Evolutionary conservation across 1,140 invertebrate species (phyloP), one percentile per base, ranked within the genome.

Genomic region (Brachionus asplanchnoidis): DNA sequence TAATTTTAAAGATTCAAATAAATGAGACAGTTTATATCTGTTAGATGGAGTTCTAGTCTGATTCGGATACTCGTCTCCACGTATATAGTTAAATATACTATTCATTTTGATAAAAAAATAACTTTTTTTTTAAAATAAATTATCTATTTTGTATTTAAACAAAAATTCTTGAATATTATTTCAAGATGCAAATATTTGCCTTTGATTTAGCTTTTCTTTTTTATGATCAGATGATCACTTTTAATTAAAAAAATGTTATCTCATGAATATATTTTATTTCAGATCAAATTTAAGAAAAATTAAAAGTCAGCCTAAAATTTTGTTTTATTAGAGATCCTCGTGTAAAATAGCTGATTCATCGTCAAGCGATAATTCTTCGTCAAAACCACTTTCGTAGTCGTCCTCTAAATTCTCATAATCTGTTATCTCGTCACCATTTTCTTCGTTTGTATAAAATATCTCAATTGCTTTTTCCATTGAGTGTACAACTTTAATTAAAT

Each of bases 381-480:
- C 36, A n/a, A 60, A 20, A 17, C 7, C 36, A 17, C 17, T 20
- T 42, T 73, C 68, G 68, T 42, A 36, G 20, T 73, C 17, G 68
- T 73, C 32, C 17, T 42, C 68, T 42, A 40, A 73, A 17, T 73
- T 42, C 40, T 42, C 68, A 42, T 40, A 73, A 42, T 42, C 68
- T 42, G n/a, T 73, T 73, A 40, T 20, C 17, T 73, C 68, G n/a
- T 73, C 36, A n/a, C 42, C 32, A 40, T 42, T 42, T 42, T 73
- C 36, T 73, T 68, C 66, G 11, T 32, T 68, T 28, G 32, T 42
- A 20, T 73, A 73, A 14, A 73, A 73, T 9, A 17, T 42, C 42
- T 73, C 68, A n/a, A 73, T 73, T 17, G 68, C 68, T 17, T 73
- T 73, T 73, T 73, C 68, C 68, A 73, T 73, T 73, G 68, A 73